Percentiles rank a stretch among this genome's conserved stretches.
Conservation (phyloP, 2,113 vertebrate genomes). For the Psophia crepitans region DNA sequence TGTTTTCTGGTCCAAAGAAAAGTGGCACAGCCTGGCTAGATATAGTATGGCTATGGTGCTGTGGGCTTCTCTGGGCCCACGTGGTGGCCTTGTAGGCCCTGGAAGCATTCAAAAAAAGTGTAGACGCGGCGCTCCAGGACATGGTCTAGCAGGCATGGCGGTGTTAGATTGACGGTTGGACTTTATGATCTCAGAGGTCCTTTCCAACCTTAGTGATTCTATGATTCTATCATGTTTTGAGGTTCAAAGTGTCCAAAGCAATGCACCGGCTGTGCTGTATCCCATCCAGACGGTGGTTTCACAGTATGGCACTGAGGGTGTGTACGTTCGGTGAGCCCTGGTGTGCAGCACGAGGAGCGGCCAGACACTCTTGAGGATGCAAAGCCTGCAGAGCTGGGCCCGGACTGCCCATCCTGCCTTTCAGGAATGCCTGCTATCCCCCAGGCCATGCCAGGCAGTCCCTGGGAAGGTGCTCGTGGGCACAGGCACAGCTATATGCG, state of each 20-base stretch:
- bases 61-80: neutral
- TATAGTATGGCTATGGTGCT: neutral
- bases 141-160: too few relatives aligned
- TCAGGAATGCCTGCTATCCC: neutral
- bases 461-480: neutral
- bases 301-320: neutral
- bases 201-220: too few relatives aligned
- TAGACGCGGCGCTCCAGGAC: too few relatives aligned
- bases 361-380: neutral
- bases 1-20: neutral
- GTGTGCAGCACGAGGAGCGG: neutral
- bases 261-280: neutral
- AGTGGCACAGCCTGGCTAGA: neutral
- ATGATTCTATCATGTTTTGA: neutral
- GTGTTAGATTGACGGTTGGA: too few relatives aligned
- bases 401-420: neutral
- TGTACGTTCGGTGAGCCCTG: neutral
- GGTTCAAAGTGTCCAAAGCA: neutral
- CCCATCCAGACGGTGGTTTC: neutral
- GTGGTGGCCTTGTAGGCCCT: neutral
- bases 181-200: too few relatives aligned
- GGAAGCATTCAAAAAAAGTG: too few relatives aligned
- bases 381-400: neutral
- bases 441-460: neutral
- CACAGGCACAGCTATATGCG: neutral